Conservation (phyloP, 2,113 vertebrate genomes). For the Ascaphus truei region DNA sequence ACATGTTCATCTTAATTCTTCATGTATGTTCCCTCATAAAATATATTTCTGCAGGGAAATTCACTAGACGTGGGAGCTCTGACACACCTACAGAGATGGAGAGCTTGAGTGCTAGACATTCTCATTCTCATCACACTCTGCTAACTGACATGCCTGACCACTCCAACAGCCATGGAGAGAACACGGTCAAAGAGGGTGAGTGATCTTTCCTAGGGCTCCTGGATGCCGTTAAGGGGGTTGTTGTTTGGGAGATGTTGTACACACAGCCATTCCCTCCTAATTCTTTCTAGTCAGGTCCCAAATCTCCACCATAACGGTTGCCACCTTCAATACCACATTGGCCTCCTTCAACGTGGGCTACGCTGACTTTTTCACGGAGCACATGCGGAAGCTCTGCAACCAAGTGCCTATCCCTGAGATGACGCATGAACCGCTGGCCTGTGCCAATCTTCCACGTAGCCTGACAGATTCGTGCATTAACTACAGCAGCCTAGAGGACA, state of each 20-base stretch:
- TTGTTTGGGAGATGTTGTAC: too few species aligned
- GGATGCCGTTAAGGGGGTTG: neutral
- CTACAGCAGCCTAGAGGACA: conserved; percentile 93
- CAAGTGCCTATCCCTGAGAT: conserved; percentile 85
- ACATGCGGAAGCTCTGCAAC: conserved; percentile 95
- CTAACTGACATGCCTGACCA: conserved; percentile 87
- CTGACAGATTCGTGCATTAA: conserved; percentile 98
- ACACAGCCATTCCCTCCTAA: neutral
- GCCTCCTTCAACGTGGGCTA: conserved; percentile 98
- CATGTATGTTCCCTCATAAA: too few species aligned
- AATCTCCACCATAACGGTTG: conserved; percentile 98
- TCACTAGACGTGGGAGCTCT: conserved; percentile 87
- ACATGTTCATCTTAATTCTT: too few species aligned
- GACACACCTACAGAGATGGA: conserved; percentile 90
- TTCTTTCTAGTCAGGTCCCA: conserved; percentile 82
- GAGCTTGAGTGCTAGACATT: conserved; percentile 84
- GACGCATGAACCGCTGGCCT: conserved; percentile 86
- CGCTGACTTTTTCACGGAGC: conserved; percentile 94
- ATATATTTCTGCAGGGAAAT: conserved; percentile 68
- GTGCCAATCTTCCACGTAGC: conserved; percentile 92
- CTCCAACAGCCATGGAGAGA: conserved; percentile 93
- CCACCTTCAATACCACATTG: conserved; percentile 95
- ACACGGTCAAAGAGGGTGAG: conserved; percentile 88
- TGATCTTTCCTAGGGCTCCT: too few species aligned
- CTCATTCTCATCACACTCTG: conserved; percentile 89